phyloP scores from a whole-genome alignment of 2,113 vertebrate species.

The Penelope pileata region DNA sequence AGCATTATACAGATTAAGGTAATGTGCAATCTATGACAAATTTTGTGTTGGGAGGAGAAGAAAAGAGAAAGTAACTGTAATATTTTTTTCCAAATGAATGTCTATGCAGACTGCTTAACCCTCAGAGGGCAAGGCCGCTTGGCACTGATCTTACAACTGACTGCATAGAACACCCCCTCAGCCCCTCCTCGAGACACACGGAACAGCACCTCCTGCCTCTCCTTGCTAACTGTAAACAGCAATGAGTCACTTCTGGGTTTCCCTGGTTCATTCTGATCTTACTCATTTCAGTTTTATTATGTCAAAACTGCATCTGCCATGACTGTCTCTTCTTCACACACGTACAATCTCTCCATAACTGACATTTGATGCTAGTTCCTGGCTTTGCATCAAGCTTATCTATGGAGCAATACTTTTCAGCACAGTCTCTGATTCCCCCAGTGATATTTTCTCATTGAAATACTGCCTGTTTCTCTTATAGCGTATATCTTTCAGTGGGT shows the following conservation, averaged over 20 bases:
- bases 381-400: constrained; percentile 21
- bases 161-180: background rate
- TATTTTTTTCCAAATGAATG: background rate
- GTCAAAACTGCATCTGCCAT: background rate
- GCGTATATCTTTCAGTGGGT: background rate
- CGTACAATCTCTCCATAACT: background rate
- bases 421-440: background rate
- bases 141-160: background rate
- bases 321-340: background rate
- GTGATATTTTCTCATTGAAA: constrained; percentile 37
- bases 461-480: constrained; percentile 1
- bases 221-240: background rate
- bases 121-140: background rate
- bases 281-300: constrained; percentile 23
- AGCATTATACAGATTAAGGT: background rate
- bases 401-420: background rate
- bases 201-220: background rate
- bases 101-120: background rate
- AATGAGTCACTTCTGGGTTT: constrained; percentile 16
- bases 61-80: background rate
- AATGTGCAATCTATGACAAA: background rate
- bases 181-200: background rate
- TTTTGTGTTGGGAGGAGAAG: background rate
- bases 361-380: constrained; percentile 28
- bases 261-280: constrained; percentile 35